A percentile compares a stretch with the other conserved stretches of the same genome.
phyloP scores from a whole-genome alignment of 2,113 vertebrate genomes.

The Lampris incognitus region DNA sequence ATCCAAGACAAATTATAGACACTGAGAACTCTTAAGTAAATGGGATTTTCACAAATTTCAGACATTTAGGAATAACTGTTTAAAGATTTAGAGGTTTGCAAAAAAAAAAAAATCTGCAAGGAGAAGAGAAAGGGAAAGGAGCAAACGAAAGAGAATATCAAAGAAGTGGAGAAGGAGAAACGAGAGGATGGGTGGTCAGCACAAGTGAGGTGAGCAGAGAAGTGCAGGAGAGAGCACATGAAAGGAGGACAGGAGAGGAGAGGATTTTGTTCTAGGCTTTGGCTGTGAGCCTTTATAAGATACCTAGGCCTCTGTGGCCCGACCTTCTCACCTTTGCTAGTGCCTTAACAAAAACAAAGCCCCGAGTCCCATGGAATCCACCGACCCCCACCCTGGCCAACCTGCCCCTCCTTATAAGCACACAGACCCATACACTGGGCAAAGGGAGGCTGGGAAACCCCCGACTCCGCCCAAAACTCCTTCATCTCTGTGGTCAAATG shows the following conservation, averaged over 20 bases:
- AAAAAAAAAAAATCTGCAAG: not conserved
- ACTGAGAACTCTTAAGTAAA: slow-evolving; percentile 7
- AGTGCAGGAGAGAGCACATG: not conserved
- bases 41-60: slow-evolving; percentile 28
- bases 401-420: slow-evolving; percentile 65
- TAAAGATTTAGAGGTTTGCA: not conserved
- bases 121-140: slow-evolving; percentile 9
- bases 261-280: slow-evolving; percentile 84
- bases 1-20: slow-evolving; percentile 27
- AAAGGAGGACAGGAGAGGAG: slow-evolving; percentile 34
- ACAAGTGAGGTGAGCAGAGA: too few relatives aligned
- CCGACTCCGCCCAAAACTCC: slow-evolving; percentile 2
- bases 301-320: slow-evolving; percentile 69
- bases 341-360: slow-evolving; percentile 88
- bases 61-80: slow-evolving; percentile 16
- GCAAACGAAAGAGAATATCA: not conserved
- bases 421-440: slow-evolving; percentile 58
- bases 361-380: slow-evolving; percentile 55
- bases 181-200: not conserved
- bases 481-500: slow-evolving; percentile 35
- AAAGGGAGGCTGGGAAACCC: slow-evolving; percentile 32
- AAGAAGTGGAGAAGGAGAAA: slow-evolving; percentile 85
- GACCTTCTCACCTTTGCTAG: slow-evolving; percentile 88
- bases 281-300: slow-evolving; percentile 72
- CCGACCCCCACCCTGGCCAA: slow-evolving; percentile 48